Percentiles rank a stretch among this genome's conserved stretches.
These are phyloP conservation scores for Anoplius nigerrimus DNA, from an alignment of 2,888 invertebrate genomes.

Conservation along the genomic window DNA sequence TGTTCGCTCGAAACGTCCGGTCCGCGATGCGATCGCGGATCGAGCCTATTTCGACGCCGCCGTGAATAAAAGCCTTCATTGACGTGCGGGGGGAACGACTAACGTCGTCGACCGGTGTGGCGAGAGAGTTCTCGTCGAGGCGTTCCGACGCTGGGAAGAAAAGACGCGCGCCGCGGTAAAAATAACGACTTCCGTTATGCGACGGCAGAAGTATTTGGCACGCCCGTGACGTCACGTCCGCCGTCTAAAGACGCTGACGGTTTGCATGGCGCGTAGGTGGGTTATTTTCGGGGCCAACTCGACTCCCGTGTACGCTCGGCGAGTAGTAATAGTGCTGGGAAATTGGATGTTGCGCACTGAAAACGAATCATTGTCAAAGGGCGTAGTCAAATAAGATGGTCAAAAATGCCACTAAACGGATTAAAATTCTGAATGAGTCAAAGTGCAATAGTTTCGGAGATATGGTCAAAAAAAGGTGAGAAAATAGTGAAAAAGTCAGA, in stretches of 20 bases:
- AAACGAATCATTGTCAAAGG: too few relatives aligned
- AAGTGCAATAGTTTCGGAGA: too few relatives aligned
- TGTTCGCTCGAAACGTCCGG: too few relatives aligned
- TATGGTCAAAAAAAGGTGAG: too few relatives aligned
- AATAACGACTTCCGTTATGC: slow-evolving; percentile 55
- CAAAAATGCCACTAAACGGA: too few relatives aligned
- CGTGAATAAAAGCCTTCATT: slow-evolving; percentile 30
- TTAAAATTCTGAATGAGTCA: too few relatives aligned
- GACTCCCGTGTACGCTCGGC: background rate
- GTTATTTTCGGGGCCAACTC: slow-evolving; percentile 36
- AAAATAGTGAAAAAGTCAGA: too few relatives aligned
- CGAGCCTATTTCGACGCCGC: too few relatives aligned
- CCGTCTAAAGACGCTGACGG: slow-evolving; percentile 38
- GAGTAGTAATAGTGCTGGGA: background rate
- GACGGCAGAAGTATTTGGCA: slow-evolving; percentile 51
- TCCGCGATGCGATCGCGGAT: too few relatives aligned
- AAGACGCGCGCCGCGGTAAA: slow-evolving; percentile 28
- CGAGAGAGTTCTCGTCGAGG: slow-evolving; percentile 15
- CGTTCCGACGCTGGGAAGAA: background rate
- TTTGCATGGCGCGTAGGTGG: slow-evolving; percentile 16
- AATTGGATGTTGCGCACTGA: too few relatives aligned
- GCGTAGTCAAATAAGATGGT: too few relatives aligned
- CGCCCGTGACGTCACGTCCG: slow-evolving; percentile 54
- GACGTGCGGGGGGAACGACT: slow-evolving; percentile 25
- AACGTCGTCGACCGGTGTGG: slow-evolving; percentile 20